These are phyloP conservation scores for Pentalonia nigronervosa DNA, from an alignment of 1,140 invertebrate genomes.

Conservation along the genomic window DNA sequence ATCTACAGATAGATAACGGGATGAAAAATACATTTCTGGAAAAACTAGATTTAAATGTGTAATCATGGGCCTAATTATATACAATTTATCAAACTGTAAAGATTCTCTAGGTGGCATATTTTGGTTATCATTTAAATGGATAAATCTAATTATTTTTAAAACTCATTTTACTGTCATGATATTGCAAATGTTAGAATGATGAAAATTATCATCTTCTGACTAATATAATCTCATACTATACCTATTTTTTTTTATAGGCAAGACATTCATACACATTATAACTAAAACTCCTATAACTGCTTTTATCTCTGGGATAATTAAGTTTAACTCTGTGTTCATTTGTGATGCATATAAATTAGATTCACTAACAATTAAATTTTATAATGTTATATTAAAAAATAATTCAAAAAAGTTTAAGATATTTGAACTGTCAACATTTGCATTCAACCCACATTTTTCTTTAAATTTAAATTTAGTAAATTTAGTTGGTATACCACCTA, in stretches of 20 bases:
- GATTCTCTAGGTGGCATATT: constrained; percentile 47
- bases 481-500: not conserved
- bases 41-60: not conserved
- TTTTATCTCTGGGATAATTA: constrained; percentile 52
- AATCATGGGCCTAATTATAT: constrained; percentile 21
- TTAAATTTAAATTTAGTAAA: not conserved
- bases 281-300: constrained; percentile 59
- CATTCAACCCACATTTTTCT: constrained; percentile 29
- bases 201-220: constrained; percentile 59
- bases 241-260: no score
- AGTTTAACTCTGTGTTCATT: constrained; percentile 52
- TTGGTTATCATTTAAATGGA: constrained; percentile 60
- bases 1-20: not conserved
- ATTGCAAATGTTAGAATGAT: constrained; percentile 58
- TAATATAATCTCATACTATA: constrained; percentile 56
- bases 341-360: constrained; percentile 58
- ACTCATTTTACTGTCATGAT: constrained; percentile 60
- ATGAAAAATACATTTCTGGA: not conserved
- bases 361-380: constrained; percentile 58
- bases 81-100: constrained; percentile 58
- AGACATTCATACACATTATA: constrained; percentile 59
- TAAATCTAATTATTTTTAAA: constrained; percentile 58
- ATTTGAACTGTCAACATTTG: constrained; percentile 14
- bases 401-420: constrained; percentile 14
- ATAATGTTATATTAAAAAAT: constrained; percentile 14